Base-by-base conservation (phyloP, 2,888 invertebrate genomes). In the Acleris holmiana region DNA sequence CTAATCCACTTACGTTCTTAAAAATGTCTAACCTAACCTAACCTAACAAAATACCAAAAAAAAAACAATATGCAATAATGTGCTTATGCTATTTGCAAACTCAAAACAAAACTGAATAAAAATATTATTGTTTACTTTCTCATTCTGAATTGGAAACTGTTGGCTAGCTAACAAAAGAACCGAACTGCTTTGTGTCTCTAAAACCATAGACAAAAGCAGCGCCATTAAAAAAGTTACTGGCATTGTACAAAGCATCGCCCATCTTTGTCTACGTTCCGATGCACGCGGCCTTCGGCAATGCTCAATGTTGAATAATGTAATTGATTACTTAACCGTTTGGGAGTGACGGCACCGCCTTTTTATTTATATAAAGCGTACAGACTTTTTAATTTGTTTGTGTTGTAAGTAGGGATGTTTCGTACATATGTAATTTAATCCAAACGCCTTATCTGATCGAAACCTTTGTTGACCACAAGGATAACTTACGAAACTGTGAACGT, bases 291-390 rank as follows among this genome's bases (percentile, higher is more conserved):
- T 77, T 76, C 74, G 51, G 18, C 50, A 53, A 54, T 61, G 69
- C 69, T 68, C 66, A 62, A 57, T 61, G 66, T 70, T 75, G 75
- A 77, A 77, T 77, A 75, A 73, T 74, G 74, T 71, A 76, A 69
- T 67, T 61, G 68, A 67, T 71, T 72, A 62, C 68, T 69, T 62
- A 69, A 68, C 67, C 55, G 60, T 70, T 70, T 66, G 55, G 69
- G 69, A 68, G 64, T 70, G 50, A 67, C 59, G 63, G 60, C 56
- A 35, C 63, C 40, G 67, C 51, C 47, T 58, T 35, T 47, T 53
- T 48, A 58, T 64, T 59, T 64, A 54, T 58, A 44, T 64, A 61
- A 53, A 51, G 51, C 46, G 40, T 44, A 58, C 49, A 25, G 47
- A 56, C 53, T 67, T 63, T 64, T 61, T 17, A 65, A 61, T 68